Conservation (phyloP, 2,113 vertebrate genomes). For the Erpornis zantholeuca region DNA sequence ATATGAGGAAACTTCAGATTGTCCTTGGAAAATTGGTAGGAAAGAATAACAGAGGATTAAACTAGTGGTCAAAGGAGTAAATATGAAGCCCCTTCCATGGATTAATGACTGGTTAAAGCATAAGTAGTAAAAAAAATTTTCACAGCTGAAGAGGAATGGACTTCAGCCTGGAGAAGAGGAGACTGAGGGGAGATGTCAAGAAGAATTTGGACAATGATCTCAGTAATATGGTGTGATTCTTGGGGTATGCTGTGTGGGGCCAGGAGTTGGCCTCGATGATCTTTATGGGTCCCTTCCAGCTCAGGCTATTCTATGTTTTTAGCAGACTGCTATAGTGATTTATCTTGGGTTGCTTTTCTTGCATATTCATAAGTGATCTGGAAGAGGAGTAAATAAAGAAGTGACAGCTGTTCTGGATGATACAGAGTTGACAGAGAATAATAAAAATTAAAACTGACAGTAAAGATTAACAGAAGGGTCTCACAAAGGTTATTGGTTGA, state of each 20-base stretch:
- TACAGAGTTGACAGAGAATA: background rate
- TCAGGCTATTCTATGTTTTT: background rate
- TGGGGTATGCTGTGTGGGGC: background rate
- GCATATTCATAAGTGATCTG: background rate
- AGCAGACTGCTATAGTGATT: background rate
- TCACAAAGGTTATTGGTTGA: background rate
- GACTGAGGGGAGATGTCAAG: background rate
- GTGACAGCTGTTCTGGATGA: background rate
- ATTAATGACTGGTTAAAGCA: background rate
- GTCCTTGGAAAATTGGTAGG: background rate
- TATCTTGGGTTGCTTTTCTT: background rate
- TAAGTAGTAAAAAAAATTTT: background rate
- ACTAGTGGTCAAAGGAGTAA: background rate
- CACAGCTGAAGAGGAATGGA: background rate
- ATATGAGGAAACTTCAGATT: background rate
- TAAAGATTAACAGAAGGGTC: background rate
- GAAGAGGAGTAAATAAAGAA: background rate
- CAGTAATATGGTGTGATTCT: background rate
- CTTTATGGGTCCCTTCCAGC: background rate
- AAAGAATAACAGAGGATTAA: background rate
- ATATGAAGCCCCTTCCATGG: background rate
- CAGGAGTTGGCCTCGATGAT: background rate
- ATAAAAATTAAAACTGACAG: constrained; percentile 4
- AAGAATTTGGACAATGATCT: background rate
- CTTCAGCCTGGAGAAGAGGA: background rate